Conservation (phyloP, 2,113 vertebrate species). For the Larimichthys polyactis region DNA sequence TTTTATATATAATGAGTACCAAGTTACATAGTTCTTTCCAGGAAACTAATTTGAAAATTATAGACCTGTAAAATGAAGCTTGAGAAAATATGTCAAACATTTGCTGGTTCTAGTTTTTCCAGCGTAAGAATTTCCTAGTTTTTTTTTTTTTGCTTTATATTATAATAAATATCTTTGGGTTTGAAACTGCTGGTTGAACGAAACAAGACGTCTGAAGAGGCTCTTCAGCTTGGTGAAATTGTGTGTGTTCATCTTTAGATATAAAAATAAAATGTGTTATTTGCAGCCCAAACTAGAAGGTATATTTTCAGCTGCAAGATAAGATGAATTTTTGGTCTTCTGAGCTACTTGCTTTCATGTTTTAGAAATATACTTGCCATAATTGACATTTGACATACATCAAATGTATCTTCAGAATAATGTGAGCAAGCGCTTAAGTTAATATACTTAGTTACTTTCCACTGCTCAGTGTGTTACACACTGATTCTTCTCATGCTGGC, state of each 20-base stretch:
- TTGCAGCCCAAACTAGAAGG: no score
- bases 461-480: not conserved
- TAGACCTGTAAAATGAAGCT: no score
- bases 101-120: no score
- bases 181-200: not conserved
- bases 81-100: no score
- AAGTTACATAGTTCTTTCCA: no score
- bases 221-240: not conserved
- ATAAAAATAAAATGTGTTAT: no score
- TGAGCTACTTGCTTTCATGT: not conserved
- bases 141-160: not conserved
- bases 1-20: no score
- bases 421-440: not conserved
- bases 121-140: no score
- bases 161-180: not conserved
- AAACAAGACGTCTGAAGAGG: not conserved
- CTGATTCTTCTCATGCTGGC: not conserved
- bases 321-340: no score
- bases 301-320: no score
- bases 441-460: not conserved
- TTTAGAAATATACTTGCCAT: not conserved
- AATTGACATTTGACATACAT: not conserved
- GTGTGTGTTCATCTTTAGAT: no score
- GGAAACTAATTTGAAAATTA: no score
- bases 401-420: not conserved